A percentile compares a stretch with the other conserved stretches of the same genome.
phyloP scores from a whole-genome alignment of 2,113 vertebrate species.

The Urocynchramus pylzowi region DNA sequence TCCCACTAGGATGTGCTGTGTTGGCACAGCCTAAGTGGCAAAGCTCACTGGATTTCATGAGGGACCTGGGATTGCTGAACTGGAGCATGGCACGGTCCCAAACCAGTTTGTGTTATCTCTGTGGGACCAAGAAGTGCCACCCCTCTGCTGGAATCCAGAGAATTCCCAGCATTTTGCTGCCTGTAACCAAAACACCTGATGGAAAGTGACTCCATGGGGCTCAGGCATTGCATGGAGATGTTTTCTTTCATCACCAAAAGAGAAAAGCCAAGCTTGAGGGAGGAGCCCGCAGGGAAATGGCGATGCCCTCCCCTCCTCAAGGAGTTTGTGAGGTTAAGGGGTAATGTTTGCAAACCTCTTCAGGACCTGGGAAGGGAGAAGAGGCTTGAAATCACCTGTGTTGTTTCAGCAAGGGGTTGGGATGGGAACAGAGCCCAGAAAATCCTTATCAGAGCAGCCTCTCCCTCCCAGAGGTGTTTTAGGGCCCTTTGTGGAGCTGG shows the following conservation, averaged over 20 bases:
- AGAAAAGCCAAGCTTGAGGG: neutral
- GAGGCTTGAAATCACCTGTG: neutral
- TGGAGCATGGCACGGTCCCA: fast-evolving
- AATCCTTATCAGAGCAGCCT: neutral
- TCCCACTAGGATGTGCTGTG: neutral
- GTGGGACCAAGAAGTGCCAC: neutral
- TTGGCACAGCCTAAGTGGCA: neutral
- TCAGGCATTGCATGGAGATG: neutral
- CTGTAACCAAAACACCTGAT: neutral
- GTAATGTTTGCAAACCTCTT: neutral
- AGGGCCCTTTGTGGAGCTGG: neutral
- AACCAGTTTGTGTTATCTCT: neutral
- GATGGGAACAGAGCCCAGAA: neutral
- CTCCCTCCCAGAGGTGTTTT: neutral
- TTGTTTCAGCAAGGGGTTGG: neutral
- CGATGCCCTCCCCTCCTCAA: neutral
- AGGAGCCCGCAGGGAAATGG: neutral
- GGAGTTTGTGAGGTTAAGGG: neutral
- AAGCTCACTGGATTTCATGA: fast-evolving
- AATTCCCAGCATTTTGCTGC: neutral
- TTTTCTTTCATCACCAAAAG: neutral
- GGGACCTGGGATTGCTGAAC: neutral
- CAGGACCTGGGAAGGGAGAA: neutral
- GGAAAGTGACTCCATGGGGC: neutral
- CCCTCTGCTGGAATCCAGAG: neutral